Percentiles rank a stretch among this genome's conserved stretches.
phyloP scores from a whole-genome alignment of 1,140 invertebrate species.

The Drosophila busckii region DNA sequence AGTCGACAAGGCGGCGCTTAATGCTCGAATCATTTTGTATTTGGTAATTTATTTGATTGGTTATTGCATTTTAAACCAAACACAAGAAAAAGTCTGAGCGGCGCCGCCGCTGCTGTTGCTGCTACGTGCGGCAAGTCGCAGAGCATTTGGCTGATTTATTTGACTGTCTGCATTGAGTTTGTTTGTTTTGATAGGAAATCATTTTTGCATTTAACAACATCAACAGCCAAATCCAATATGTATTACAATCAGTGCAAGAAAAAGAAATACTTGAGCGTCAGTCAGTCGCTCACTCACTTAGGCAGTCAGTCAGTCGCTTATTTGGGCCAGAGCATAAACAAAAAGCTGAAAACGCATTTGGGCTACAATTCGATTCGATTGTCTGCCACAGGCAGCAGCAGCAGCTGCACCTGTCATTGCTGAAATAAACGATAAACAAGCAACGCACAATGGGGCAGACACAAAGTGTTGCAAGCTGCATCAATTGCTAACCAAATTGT shows the following conservation, averaged over 20 bases:
- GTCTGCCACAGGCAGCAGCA: constrained; percentile 59
- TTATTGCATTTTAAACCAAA: constrained; percentile 75
- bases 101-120: constrained; percentile 36
- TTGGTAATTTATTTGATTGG: constrained; percentile 76
- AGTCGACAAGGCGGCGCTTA: constrained; percentile 45
- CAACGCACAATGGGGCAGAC: constrained; percentile 50
- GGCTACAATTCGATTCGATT: constrained; percentile 27
- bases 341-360: constrained; percentile 40
- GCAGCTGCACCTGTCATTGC: constrained; percentile 72
- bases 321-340: constrained; percentile 58
- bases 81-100: no score
- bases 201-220: constrained; percentile 76
- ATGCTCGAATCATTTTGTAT: constrained; percentile 72
- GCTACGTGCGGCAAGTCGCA: constrained; percentile 57
- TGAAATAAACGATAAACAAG: constrained; percentile 64
- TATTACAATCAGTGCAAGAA: constrained; percentile 13
- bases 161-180: constrained; percentile 38
- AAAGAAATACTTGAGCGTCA: constrained; percentile 7
- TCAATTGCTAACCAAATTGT: constrained; percentile 10
- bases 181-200: constrained; percentile 71
- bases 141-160: no score
- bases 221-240: no score
- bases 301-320: constrained; percentile 17
- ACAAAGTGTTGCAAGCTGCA: constrained; percentile 57
- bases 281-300: constrained; percentile 27